phyloP scores from a whole-genome alignment of 2,113 vertebrate genomes.

The Channa argus region DNA sequence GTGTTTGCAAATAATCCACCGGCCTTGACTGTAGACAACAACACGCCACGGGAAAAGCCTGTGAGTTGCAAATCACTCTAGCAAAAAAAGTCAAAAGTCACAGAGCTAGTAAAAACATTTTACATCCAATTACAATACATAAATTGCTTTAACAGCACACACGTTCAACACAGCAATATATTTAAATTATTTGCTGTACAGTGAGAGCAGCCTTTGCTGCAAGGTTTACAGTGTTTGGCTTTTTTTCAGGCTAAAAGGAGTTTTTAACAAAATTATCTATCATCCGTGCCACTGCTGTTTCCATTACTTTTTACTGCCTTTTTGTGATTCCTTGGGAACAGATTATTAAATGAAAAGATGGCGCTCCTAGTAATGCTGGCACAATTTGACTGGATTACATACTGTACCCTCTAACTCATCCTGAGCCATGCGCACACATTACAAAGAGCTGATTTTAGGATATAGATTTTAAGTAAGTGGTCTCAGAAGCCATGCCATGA shows the following conservation, averaged over 20 bases:
- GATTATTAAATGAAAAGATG: constrained; percentile 69
- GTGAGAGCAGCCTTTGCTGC: constrained; percentile 48
- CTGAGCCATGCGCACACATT: constrained; percentile 40
- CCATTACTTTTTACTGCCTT: constrained; percentile 63
- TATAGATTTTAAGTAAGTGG: constrained; percentile 45
- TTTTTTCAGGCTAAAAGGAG: constrained; percentile 37
- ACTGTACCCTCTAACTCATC: constrained; percentile 21
- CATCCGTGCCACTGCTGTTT: constrained; percentile 59
- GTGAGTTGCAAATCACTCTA: constrained; percentile 73
- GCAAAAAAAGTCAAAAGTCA: constrained; percentile 76
- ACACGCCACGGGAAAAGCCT: constrained; percentile 46
- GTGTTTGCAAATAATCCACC: constrained; percentile 72
- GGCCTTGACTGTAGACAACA: constrained; percentile 72
- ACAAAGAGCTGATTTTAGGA: constrained; percentile 42
- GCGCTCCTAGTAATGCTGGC: constrained; percentile 55
- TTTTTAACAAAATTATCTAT: constrained; percentile 73
- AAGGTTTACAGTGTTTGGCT: constrained; percentile 45
- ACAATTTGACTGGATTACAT: constrained; percentile 66
- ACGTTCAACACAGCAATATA: constrained; percentile 52
- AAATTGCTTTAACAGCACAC: constrained; percentile 70
- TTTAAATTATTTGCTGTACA: constrained; percentile 50
- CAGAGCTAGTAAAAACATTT: constrained; percentile 76
- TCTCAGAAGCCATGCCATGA: constrained; percentile 29
- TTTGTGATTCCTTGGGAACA: constrained; percentile 62
- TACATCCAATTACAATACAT: constrained; percentile 79